phyloP scores from a whole-genome alignment of 2,888 invertebrate genomes.

The Epistrophe eligans region DNA sequence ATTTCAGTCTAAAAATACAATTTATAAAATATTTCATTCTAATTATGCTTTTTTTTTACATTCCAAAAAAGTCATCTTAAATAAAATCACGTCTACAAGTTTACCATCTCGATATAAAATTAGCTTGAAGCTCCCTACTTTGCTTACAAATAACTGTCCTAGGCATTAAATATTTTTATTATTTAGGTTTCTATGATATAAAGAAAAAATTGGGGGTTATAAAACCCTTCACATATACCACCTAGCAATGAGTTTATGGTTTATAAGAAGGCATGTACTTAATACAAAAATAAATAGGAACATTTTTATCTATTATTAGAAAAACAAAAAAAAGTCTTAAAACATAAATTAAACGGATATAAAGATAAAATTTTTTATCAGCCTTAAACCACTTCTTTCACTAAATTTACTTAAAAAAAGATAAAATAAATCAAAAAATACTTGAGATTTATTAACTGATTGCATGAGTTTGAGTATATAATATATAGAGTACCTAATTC shows the following conservation, averaged over 20 bases:
- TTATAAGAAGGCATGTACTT: neutral
- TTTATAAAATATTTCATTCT: no score
- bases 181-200: no score
- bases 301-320: neutral
- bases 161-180: no score
- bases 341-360: neutral
- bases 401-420: neutral
- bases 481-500: neutral
- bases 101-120: no score
- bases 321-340: neutral
- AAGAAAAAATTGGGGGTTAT: no score
- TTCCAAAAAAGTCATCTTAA: no score
- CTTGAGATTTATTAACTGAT: neutral
- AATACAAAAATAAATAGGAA: neutral
- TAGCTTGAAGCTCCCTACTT: no score
- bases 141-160: no score
- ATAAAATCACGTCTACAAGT: no score
- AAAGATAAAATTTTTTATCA: neutral
- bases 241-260: neutral
- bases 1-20: no score
- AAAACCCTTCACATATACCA: no score
- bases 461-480: neutral
- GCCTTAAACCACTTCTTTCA: constrained; percentile 4
- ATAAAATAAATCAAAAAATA: constrained; percentile 7
- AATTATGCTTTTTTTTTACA: no score